Evolutionary conservation across 2,113 vertebrate genomes (phyloP), one percentile per base, ranked within the genome.

Genomic region (Rhinolophus sinicus): DNA sequence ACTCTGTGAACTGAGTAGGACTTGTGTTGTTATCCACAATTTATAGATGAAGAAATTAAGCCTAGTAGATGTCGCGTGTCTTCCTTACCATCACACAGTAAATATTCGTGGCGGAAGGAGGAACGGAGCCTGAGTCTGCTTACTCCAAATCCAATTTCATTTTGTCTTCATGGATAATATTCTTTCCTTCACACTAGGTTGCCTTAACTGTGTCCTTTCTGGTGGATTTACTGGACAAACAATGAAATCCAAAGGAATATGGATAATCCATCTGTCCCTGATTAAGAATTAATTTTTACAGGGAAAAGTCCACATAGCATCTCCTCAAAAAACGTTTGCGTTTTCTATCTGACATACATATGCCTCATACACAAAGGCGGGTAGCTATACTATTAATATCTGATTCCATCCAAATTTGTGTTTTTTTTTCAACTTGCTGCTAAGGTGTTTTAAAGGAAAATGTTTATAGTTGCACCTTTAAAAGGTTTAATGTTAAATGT

Each of bases 391-490:
- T 67, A 0, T 44, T 44, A 44, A 44, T 44, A 44, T 69, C 62
- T 90, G 75, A 30, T 65, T 44, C 88, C 52, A 30, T 70, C 44
- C 52, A 69, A 35, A 88, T 69, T 69, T 76, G 22, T 60, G 94
- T 69, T 16, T 60, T 84, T 65, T 90, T 73, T 62, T 69, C 28
- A 14, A 47, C n/a, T 90, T 94, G 13, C 18, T 50, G 4, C n/a
- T 91, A 72, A 58, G 38, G 44, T 52, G 4, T 96, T 88, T 92
- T 69, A 73, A 60, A 78, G 62, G 58, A 94, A 96, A 87, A 75
- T 82, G 50, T 38, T 40, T 81, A 10, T 33, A 91, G 13, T 40
- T 90, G 18, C 35, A 54, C 16, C 93, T 83, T 89, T 87, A 35
- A 72, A 58, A 73, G 28, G 9, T 87, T 89, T 78, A 54, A 44